Evolutionary conservation across 2,113 vertebrate species (phyloP).

Genomic region (Sander lucioperca): DNA sequence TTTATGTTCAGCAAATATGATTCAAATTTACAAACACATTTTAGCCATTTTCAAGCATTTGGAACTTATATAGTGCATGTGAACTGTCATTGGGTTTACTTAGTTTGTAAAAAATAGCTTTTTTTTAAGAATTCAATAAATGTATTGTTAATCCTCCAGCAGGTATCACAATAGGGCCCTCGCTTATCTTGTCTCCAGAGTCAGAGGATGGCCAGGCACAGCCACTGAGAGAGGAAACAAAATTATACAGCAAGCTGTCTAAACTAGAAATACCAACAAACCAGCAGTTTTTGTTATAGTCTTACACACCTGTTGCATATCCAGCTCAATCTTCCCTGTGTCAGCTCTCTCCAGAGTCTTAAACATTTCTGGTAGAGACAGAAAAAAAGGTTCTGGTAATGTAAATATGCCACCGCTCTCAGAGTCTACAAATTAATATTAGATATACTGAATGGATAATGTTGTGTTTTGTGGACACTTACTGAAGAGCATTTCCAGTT

Average conservation of each 20-base stretch:
- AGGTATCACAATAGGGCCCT: not conserved
- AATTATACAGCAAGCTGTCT: not conserved
- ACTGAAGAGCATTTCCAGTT: too few relatives aligned
- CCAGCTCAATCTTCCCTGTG: constrained; percentile 75
- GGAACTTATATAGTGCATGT: not conserved
- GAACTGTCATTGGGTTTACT: not conserved
- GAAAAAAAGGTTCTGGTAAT: not conserved
- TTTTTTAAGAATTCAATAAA: not conserved
- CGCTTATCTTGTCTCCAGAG: constrained; percentile 4
- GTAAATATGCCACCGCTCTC: too few relatives aligned
- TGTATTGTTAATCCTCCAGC: not conserved
- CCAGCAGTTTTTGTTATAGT: not conserved
- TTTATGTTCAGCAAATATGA: too few relatives aligned
- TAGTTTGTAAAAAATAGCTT: not conserved
- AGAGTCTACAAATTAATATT: too few relatives aligned
- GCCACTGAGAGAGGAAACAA: constrained; percentile 69
- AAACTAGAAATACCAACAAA: not conserved
- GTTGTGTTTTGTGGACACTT: too few relatives aligned
- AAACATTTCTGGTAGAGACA: constrained; percentile 77
- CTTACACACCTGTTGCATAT: constrained; percentile 71
- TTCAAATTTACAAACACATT: not conserved
- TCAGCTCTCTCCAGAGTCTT: constrained; percentile 62
- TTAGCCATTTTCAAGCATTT: not conserved
- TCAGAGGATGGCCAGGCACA: constrained; percentile 78
- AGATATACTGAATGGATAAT: too few relatives aligned